phyloP scores from a whole-genome alignment of 2,797 vertebrate species.

The Artibeus lituratus region DNA sequence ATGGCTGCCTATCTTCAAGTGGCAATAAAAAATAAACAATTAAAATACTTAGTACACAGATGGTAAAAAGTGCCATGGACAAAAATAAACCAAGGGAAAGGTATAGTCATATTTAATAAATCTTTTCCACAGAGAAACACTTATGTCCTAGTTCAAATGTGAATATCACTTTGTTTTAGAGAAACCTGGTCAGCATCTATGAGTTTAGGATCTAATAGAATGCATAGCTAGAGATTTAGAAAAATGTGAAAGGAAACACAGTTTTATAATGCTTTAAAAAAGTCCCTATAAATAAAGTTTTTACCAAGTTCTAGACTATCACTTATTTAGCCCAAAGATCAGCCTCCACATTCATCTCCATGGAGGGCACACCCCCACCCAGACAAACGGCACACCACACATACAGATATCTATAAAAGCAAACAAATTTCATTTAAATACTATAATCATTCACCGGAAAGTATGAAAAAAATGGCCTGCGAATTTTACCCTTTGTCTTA shows the following conservation, averaged over 20 bases:
- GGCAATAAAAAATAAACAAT: background rate
- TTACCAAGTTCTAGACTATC: background rate
- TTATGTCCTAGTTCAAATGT: slow-evolving; percentile 1
- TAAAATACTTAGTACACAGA: background rate
- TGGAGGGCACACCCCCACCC: background rate
- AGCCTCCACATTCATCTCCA: background rate
- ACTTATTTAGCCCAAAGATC: background rate
- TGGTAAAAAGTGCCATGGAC: background rate
- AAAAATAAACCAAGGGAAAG: background rate
- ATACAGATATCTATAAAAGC: background rate
- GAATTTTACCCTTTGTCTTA: background rate
- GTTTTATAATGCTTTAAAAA: slow-evolving; percentile 10
- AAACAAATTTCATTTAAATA: background rate
- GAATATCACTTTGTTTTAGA: background rate
- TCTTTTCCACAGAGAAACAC: background rate
- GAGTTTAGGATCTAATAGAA: background rate
- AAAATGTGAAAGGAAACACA: background rate
- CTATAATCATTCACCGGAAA: background rate
- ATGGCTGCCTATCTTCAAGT: background rate
- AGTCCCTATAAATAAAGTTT: background rate
- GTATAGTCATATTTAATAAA: background rate
- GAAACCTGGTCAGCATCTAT: background rate
- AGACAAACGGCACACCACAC: background rate
- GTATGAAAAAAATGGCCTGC: background rate
- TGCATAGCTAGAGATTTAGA: background rate